These are phyloP conservation scores for Magallana angulata DNA, from an alignment of 1,140 invertebrate species.

Conservation along the genomic window DNA sequence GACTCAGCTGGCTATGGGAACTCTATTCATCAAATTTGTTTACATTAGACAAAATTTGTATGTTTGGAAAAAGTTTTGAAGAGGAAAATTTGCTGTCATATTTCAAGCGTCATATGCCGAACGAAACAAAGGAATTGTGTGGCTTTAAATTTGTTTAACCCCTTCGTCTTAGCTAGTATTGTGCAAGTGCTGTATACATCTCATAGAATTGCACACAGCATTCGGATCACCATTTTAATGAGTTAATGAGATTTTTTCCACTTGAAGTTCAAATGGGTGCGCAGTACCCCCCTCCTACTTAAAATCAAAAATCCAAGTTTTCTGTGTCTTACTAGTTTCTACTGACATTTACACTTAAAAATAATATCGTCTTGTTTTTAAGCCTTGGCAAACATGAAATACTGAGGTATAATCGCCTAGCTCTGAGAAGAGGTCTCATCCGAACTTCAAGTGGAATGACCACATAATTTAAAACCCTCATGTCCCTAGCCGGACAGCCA, in stretches of 20 bases:
- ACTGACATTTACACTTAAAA: neutral
- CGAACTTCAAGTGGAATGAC: neutral
- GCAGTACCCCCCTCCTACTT: no score
- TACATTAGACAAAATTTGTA: constrained; percentile 40
- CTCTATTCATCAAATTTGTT: constrained; percentile 29
- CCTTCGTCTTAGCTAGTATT: constrained; percentile 11
- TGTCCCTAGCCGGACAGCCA: no score
- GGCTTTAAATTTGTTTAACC: constrained; percentile 38
- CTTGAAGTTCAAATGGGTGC: constrained; percentile 11
- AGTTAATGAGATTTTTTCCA: constrained; percentile 24
- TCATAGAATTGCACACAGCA: neutral
- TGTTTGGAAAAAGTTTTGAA: constrained; percentile 32
- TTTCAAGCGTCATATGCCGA: constrained; percentile 2
- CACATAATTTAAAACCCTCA: neutral
- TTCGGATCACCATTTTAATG: constrained; percentile 20
- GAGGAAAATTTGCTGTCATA: constrained; percentile 41
- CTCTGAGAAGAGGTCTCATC: neutral
- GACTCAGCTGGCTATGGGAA: neutral
- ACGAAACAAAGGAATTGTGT: constrained; percentile 25
- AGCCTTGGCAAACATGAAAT: neutral
- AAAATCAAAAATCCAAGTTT: neutral
- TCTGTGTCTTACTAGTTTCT: neutral
- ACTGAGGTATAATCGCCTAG: neutral
- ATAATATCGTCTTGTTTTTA: neutral
- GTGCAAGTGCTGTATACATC: constrained; percentile 1